These are phyloP conservation scores for Acrobasis repandana DNA, from an alignment of 2,888 invertebrate species.

Conservation along the genomic window DNA sequence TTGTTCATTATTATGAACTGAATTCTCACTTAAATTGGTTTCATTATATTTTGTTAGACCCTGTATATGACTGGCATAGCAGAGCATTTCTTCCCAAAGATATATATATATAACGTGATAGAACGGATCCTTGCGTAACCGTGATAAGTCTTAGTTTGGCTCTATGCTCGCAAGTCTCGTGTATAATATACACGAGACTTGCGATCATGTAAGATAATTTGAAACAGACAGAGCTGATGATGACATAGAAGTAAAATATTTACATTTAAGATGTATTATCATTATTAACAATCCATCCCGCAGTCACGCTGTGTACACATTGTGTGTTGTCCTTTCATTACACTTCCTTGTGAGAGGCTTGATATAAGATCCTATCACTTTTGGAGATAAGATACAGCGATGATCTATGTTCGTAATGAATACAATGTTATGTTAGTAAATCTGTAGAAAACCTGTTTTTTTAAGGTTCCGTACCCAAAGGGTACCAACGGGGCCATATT, in stretches of 20 bases:
- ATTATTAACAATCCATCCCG: slow-evolving; percentile 1
- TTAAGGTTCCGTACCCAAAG: too few species aligned
- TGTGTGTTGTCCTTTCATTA: slow-evolving; percentile 10
- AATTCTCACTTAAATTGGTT: too few species aligned
- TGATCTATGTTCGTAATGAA: background rate
- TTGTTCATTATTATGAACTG: too few species aligned
- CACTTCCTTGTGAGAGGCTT: background rate
- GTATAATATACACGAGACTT: background rate
- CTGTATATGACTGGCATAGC: too few species aligned
- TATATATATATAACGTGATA: too few species aligned
- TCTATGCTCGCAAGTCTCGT: too few species aligned
- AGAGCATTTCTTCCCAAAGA: too few species aligned
- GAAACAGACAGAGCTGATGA: background rate
- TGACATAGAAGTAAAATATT: background rate
- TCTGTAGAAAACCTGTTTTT: too few species aligned
- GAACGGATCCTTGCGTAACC: too few species aligned
- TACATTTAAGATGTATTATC: background rate
- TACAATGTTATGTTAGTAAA: background rate
- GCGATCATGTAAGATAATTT: background rate
- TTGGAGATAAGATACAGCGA: background rate
- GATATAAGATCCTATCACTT: slow-evolving; percentile 9
- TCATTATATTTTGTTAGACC: too few species aligned
- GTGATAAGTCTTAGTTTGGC: too few species aligned
- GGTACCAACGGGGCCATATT: too few species aligned
- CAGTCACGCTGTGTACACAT: background rate